Evolutionary conservation across 2,113 vertebrate species (phyloP), one percentile per base, ranked within the genome.

Genomic region (Amia ocellicauda): DNA sequence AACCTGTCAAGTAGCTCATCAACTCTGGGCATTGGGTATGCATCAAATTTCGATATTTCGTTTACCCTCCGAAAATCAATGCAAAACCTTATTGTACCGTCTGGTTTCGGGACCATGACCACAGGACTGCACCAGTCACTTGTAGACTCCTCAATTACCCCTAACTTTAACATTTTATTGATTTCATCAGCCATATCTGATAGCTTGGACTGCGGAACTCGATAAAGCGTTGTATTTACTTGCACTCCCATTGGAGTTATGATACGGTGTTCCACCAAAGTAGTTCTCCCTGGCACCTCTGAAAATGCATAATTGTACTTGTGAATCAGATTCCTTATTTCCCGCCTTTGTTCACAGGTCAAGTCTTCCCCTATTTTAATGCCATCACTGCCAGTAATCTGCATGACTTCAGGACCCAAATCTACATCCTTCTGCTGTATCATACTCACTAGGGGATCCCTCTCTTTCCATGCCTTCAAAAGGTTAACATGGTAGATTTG

Each of bases 41-140:
- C 45, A 45, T 49, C 26, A 26, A 61, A 69, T 43, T 60, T 31
- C 22, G 41, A 53, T 36, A 67, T 54, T 49, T 42, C 9, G 50
- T 63, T 63, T 20, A 60, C 7, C 36, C 54, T 67, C 17, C 57
- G 13, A 36, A 42, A 63, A 40, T 71, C 47, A 54, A 53, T 59
- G 24, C 41, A 63, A 63, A 71, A 67, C n/a, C 13, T 26, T 7
- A 42, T 24, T 41, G 41, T 43, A 16, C 26, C 55, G 55, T 67
- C 41, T 4, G 45, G 55, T 16, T 28, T 67, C 13, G 40, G 60
- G 19, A 63, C 26, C 27, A 59, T 50, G 36, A 67, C 60, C 50
- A 55, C 47, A 3, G 60, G 64, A 43, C 64, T 58, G 31, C 41
- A 41, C 60, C 54, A 59, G 19, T 40, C 24, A 36, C 60, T 67